Base-by-base conservation (phyloP, 2,888 invertebrate species). In the Cactoblastis cactorum region DNA sequence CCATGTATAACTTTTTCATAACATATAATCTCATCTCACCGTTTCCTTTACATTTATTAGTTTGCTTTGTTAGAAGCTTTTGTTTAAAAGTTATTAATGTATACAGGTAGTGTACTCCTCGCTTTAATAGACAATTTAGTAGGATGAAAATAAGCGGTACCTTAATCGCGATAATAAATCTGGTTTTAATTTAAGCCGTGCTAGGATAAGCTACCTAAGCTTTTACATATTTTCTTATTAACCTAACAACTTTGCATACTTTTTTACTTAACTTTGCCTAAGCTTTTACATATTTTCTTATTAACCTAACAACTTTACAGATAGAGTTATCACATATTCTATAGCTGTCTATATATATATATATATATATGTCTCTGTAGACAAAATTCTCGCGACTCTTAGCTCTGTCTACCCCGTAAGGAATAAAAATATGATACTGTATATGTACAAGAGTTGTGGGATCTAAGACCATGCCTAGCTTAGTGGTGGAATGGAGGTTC, bases 121-220 rank as follows among this genome's bases (percentile, higher is more conserved):
- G 34, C 34, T 35, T 12, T 35, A 46, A 35, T 37, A 48, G 37
- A 37, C 38, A 48, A 48, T 48, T 48, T 37, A 24, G 37, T 17
- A 48, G 47, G 24, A 37, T 17, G 37, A 37, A 37, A 37, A 47
- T 47, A 35, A 47, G 37, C 24, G 47, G 28, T 15, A 37, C 37
- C 37, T 48, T 37, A 38, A 37, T 48, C 37, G 24, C 24, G 15
- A 11, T 37, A 33, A 49, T 39, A 49, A 49, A 49, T 38, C 24
- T 4, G 15, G 11, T 19, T 12, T 24, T 28, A 15, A 24, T 28
- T 2, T 28, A 47, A 22, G 18, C 4, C 41, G 8, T 19, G 33
- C 34, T 45, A 33, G 12, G 19, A 0, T 34, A 18, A 45, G 45
- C 3, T 38, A 35, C 5, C 14, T 35, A 11, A 35, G 34, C 34